Evolutionary conservation across 2,113 vertebrate species (phyloP).

Genomic region (Coregonus clupeaformis): DNA sequence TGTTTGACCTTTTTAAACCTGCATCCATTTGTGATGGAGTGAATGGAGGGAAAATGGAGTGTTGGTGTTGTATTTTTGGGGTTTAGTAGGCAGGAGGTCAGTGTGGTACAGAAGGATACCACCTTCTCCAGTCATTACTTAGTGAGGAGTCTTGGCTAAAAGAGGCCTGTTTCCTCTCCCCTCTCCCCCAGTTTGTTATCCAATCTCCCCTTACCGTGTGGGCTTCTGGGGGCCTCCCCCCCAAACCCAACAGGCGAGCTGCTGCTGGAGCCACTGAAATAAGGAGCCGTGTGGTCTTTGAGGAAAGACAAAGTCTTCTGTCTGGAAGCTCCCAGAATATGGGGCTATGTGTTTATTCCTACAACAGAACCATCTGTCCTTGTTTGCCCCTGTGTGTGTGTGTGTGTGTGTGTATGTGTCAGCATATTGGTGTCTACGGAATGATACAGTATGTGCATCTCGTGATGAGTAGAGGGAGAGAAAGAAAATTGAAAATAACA

Average conservation of each 20-base stretch:
- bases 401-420: constrained; percentile 9
- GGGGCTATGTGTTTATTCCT: constrained; percentile 21
- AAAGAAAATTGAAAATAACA: background rate
- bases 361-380: constrained; percentile 26
- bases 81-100: background rate
- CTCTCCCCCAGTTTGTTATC: background rate
- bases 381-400: constrained; percentile 24
- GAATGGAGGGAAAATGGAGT: too few relatives aligned
- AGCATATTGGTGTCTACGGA: background rate
- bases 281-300: constrained; percentile 32
- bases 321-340: constrained; percentile 23
- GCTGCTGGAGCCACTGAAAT: constrained; percentile 23
- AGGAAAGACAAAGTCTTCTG: constrained; percentile 20
- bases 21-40: too few relatives aligned
- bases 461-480: background rate
- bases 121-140: background rate
- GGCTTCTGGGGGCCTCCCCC: constrained; percentile 3
- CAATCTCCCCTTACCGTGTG: constrained; percentile 3
- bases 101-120: background rate
- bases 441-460: background rate
- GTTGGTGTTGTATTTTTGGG: background rate
- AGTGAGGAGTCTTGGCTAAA: too few relatives aligned
- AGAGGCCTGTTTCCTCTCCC: background rate
- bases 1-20: background rate
- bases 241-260: constrained; percentile 7